Evolutionary conservation across 2,113 vertebrate species (phyloP), one percentile per base, ranked within the genome.

Genomic region (Epinephelus lanceolatus): DNA sequence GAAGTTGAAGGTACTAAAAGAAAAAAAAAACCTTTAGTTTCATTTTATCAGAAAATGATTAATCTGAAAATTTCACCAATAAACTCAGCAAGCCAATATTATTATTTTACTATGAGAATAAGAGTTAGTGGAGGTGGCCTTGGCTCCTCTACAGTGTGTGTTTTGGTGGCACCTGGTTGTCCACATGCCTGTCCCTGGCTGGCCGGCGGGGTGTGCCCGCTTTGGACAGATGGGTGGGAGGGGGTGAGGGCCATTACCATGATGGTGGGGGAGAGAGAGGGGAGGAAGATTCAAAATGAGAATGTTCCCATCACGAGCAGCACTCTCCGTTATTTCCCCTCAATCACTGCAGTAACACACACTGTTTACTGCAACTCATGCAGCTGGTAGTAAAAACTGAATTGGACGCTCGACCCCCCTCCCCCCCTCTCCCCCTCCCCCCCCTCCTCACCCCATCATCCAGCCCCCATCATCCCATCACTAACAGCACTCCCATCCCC

Each of bases 221-320:
- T 80, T 59, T 83, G 90, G 86, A 88, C 90, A 94, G 93, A 93
- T 93, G 93, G 92, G 87, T 79, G 89, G 92, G 90, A 89, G 89
- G 90, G 86, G 86, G 84, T n/a, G 84, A 74, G 83, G 78, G 66
- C 76, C 81, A 88, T 94, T 94, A 93, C 84, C 67, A 52, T 89
- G 92, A 90, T 93, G 90, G 69, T 5, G 77, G 60, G 59, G 86
- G 85, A 33, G 78, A 21, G n/a, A 15, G 27, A 14, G 55, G 33
- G 61, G 62, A 51, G 74, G 18, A 65, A 33, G 76, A 83, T 79
- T 91, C 72, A 68, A 91, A 94, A 88, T 80, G 81, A 80, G 83
- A 78, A 87, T 83, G 82, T 89, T 90, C 91, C 76, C 62, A 71
- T 62, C 45, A 59, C 12, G 37, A 61, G 19, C 83, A 83, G 74